Evolutionary conservation across 2,797 vertebrate species (phyloP), one percentile per base, ranked within the genome.

Genomic region (Schizothorax lantsangensis): DNA sequence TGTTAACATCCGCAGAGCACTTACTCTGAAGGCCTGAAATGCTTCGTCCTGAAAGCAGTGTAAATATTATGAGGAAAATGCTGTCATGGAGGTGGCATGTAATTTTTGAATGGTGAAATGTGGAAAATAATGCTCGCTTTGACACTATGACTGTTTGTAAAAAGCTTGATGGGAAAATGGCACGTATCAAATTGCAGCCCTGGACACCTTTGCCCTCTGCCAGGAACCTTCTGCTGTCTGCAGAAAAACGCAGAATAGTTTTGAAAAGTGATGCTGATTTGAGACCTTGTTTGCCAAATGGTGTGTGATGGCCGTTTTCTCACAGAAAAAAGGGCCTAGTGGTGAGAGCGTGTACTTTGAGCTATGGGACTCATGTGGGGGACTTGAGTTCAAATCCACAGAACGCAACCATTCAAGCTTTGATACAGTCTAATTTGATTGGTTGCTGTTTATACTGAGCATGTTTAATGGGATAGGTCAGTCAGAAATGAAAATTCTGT

Each of bases 251-350:
- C 45, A 2, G 33, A 66, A 68, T 77, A 26, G 71, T 68, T 52
- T 66, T 66, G 59, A 77, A 84, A 62, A 74, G 43, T 64, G 30
- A 43, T 75, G 40, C 45, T 36, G 71, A 75, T 75, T 49, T 64
- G 54, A 75, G 71, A 64, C 71, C 71, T 84, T 62, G 38, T 83
- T 47, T 64, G 21, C 83, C 17, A 38, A 84, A 64, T 66, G 83
- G 43, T 77, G 45, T 66, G 45, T 68, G 21, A 68, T 68, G 59
- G 15, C 73, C 6, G 4, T 66, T 47, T 40, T 30, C 33, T 30
- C 12, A 10, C 43, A 38, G 43, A 8, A 52, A 49, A 38, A 38
- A 6, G 14, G 21, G 9, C 9, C 21, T 8, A 33, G 17, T 19
- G 14, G 72, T 75, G 15, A 66, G 21, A 15, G 21, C 11, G 6